A percentile compares a stretch with the other conserved stretches of the same genome.
These are phyloP conservation scores for Whitmania pigra DNA, from an alignment of 1,140 invertebrate genomes.

Conservation along the genomic window DNA sequence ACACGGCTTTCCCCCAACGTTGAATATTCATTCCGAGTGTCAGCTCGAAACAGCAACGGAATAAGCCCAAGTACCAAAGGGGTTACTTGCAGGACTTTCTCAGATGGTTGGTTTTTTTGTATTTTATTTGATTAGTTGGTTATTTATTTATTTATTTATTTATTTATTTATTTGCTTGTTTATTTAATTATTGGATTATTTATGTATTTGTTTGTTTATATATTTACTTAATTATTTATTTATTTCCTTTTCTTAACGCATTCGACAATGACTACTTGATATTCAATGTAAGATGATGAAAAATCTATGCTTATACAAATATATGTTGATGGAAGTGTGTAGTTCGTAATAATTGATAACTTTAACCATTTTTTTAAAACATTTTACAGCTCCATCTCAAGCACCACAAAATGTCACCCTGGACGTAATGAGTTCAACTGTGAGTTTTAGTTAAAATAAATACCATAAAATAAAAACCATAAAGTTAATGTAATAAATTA, in stretches of 20 bases:
- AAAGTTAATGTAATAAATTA: no score
- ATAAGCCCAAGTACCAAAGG: slow-evolving; percentile 63
- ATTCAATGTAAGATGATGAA: no score
- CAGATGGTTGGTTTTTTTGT: slow-evolving; percentile 45
- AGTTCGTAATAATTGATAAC: no score
- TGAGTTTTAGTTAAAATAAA: slow-evolving; percentile 34
- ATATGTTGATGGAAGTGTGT: no score
- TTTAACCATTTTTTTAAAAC: background rate
- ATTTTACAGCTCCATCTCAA: slow-evolving; percentile 55
- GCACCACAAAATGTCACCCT: slow-evolving; percentile 75
- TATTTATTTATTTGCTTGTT: no score
- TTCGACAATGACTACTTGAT: no score
- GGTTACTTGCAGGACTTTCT: slow-evolving; percentile 60
- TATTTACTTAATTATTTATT: no score
- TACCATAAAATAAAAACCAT: no score
- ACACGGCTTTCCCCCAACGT: slow-evolving; percentile 41
- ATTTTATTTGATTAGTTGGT: slow-evolving; percentile 56
- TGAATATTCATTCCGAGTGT: slow-evolving; percentile 66
- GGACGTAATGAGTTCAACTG: slow-evolving; percentile 66
- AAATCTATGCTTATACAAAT: no score
- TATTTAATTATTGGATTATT: no score
- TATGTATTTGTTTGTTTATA: no score
- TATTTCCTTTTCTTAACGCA: no score
- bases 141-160: background rate
- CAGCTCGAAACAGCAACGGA: slow-evolving; percentile 66